Percentiles rank a stretch among this genome's conserved stretches.
Evolutionary conservation across 2,888 invertebrate species (phyloP).

Genomic region (Anagyrus pseudococci): DNA sequence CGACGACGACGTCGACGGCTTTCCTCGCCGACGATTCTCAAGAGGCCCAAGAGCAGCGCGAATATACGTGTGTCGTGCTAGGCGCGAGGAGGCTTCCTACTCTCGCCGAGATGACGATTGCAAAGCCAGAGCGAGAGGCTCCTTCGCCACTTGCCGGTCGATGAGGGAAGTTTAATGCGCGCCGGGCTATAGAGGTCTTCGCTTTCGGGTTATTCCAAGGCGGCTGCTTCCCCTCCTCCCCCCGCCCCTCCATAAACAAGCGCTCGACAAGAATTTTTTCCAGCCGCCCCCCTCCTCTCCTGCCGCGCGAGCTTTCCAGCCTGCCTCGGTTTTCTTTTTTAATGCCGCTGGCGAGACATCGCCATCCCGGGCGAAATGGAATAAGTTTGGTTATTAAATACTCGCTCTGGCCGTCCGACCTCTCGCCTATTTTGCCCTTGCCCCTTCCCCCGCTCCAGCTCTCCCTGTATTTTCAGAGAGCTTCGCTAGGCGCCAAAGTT

Average conservation of each 20-base stretch:
- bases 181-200: conserved; percentile 14
- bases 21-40: background rate
- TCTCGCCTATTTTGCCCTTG: background rate
- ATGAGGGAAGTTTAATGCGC: conserved; percentile 42
- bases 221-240: too few species aligned
- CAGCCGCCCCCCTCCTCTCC: too few species aligned
- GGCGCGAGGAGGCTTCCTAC: background rate
- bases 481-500: too few species aligned
- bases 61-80: background rate
- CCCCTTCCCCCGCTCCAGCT: too few species aligned
- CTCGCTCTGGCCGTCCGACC: conserved; percentile 38
- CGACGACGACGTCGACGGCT: conserved; percentile 1
- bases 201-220: too few species aligned
- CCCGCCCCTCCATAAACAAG: too few species aligned
- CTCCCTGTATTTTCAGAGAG: too few species aligned
- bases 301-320: too few species aligned
- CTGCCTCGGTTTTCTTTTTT: background rate
- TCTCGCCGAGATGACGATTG: conserved; percentile 5
- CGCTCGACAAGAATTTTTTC: too few species aligned
- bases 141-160: conserved; percentile 19
- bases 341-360: background rate
- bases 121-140: conserved; percentile 12
- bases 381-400: conserved; percentile 54
- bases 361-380: conserved; percentile 43
- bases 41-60: background rate